Evolutionary conservation across 2,888 invertebrate species (phyloP), one percentile per base, ranked within the genome.

Genomic region (Rhimphoctona megacephalus): DNA sequence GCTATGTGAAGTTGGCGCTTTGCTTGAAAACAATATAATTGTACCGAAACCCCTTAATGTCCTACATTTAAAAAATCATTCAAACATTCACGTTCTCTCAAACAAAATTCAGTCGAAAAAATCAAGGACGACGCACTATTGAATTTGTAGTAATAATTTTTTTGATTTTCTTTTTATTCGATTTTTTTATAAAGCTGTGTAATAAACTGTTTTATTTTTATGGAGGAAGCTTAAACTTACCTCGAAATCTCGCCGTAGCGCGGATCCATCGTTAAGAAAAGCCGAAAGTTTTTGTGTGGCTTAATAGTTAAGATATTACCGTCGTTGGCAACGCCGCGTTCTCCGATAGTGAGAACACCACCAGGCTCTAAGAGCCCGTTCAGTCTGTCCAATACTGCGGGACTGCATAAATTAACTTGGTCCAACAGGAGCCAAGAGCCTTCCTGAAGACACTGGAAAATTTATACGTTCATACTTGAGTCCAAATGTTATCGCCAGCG

Each of bases 201-300:
- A 11, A 25, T 11, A 14, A 57, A 25, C 11, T 57, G 57, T 57
- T 57, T 19, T 49, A n/a, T 36, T 54, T 49, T 78, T 66, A 52
- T 78, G 2, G 43, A 70, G 1, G 1, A n/a, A 30, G 33, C 25
- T n/a, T 30, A 43, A 84, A 74, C 88, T 91, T 93, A 96, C 96
- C 97, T 96, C 0, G 99, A 99, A 88, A 99, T 97, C 94, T 99
- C 99, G 0, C 99, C 99, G 94, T 98, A 97, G 92, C 97, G 97
- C 0, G 99, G 98, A 94, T 99, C 98, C 97, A 99, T 98, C 0
- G 99, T 97, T 86, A 99, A 96, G 93, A 99, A 98, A 57, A 99
- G 96, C 89, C 99, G 96, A 94, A 99, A 99, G 93, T 99, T 96
- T 14, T 96, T 95, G 94, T 99, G 98, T 1, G 99, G 99, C 90